These are phyloP conservation scores for Rhineura floridana DNA, from an alignment of 2,113 vertebrate species.

Conservation along the genomic window DNA sequence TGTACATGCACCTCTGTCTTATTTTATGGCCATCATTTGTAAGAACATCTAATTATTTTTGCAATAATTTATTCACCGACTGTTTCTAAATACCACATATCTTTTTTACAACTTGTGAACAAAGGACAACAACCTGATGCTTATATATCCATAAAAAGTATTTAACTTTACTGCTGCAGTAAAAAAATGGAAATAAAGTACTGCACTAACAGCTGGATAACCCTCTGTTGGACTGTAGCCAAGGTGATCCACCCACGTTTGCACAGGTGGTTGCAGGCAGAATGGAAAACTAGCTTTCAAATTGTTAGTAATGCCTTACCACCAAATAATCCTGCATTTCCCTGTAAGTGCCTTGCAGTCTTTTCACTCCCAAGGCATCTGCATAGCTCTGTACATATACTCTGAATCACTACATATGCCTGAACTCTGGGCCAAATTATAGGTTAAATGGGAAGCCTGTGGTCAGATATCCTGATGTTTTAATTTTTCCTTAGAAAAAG, in stretches of 20 bases:
- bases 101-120: background rate
- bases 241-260: background rate
- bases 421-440: background rate
- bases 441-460: background rate
- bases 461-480: background rate
- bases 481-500: background rate
- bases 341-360: background rate
- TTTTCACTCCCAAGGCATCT: background rate
- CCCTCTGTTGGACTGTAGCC: background rate
- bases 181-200: background rate
- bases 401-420: background rate
- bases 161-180: background rate
- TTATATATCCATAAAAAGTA: background rate
- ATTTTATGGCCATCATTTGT: background rate
- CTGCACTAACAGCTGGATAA: background rate
- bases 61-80: background rate
- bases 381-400: background rate
- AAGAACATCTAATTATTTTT: background rate
- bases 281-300: background rate
- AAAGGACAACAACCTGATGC: background rate
- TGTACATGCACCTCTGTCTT: background rate
- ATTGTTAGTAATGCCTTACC: background rate
- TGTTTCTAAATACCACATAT: background rate
- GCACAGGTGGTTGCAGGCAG: background rate
- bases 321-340: background rate